phyloP scores from a whole-genome alignment of 2,113 vertebrate genomes.

The Tor tambroides region DNA sequence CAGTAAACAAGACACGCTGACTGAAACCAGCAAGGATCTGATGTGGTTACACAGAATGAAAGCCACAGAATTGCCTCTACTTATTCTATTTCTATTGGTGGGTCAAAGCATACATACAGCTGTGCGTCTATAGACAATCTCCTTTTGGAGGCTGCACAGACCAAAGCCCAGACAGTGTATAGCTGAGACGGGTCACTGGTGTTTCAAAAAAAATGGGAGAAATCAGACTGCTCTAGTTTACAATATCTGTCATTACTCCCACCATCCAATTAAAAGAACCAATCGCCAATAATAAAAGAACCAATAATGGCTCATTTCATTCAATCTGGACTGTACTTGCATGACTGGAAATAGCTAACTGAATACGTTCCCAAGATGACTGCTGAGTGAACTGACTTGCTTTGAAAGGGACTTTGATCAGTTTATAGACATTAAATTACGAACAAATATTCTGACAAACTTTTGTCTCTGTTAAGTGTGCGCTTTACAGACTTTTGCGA shows the following conservation, averaged over 20 bases:
- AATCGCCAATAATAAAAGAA: not conserved
- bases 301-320: not conserved
- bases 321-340: not conserved
- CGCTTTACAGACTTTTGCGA: not conserved
- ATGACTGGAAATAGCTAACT: not conserved
- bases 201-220: not conserved
- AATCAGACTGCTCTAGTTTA: not conserved
- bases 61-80: not conserved
- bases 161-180: not conserved
- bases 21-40: not conserved
- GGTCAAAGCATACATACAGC: not conserved
- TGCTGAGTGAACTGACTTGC: not conserved
- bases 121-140: not conserved
- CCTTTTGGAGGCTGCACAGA: not conserved
- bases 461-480: not conserved
- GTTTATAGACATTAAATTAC: not conserved
- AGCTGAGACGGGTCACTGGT: not conserved
- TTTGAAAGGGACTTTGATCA: not conserved
- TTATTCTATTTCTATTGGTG: conserved; percentile 7
- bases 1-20: not conserved
- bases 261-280: not conserved
- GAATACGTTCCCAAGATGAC: not conserved
- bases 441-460: not conserved
- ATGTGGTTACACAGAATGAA: conserved; percentile 13
- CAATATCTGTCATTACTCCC: not conserved